Percentiles rank a stretch among this genome's conserved stretches.
Conservation (phyloP, 2,113 vertebrate species). For the Clarias batrachus region DNA sequence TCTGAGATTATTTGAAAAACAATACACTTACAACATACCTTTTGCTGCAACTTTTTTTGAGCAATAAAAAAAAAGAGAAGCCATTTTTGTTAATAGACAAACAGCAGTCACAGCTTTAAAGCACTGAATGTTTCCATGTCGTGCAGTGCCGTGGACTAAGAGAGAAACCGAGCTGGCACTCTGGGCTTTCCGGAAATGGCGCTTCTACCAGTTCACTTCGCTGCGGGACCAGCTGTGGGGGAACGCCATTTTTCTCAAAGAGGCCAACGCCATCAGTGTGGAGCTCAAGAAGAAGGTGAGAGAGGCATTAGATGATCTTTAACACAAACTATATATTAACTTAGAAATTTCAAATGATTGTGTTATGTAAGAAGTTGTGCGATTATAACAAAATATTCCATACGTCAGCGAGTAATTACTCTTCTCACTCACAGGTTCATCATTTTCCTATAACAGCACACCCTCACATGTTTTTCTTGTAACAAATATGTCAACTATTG, state of each 20-base stretch:
- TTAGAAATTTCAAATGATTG: not conserved
- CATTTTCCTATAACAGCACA: not conserved
- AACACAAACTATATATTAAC: not conserved
- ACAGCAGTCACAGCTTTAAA: not conserved
- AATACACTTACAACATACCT: not conserved
- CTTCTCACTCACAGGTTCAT: not conserved
- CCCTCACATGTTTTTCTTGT: not conserved
- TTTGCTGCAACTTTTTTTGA: not conserved
- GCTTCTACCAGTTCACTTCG: slow-evolving; percentile 97
- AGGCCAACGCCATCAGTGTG: slow-evolving; percentile 97
- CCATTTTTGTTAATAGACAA: not conserved
- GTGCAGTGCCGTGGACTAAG: slow-evolving; percentile 86
- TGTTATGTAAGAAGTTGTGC: not conserved
- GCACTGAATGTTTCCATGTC: not conserved
- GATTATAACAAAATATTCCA: not conserved
- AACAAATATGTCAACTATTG: not conserved
- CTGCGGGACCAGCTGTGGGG: slow-evolving; percentile 94
- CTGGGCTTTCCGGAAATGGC: slow-evolving; percentile 98
- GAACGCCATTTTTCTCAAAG: slow-evolving; percentile 95
- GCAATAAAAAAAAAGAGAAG: not conserved
- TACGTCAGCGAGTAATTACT: not conserved
- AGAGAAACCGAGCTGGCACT: slow-evolving; percentile 88
- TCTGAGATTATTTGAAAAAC: not conserved
- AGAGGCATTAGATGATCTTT: not conserved
- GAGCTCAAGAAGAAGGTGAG: slow-evolving; percentile 96